Conservation (phyloP, 2,797 vertebrate species). For the Fistularia commersonii region DNA sequence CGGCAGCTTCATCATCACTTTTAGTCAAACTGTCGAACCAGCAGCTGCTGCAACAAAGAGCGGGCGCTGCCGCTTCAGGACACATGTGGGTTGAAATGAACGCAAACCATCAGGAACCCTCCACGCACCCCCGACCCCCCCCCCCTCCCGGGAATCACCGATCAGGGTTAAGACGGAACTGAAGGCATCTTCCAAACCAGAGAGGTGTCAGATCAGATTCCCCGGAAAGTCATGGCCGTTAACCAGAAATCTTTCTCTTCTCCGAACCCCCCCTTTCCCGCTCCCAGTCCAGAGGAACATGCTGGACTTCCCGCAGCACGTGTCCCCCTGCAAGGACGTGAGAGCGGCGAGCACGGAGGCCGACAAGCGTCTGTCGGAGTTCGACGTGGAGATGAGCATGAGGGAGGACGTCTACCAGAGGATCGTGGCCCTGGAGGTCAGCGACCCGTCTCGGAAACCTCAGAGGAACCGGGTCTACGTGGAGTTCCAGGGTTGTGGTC, state of each 20-base stretch:
- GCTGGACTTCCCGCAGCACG: slow-evolving; percentile 95
- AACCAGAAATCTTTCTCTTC: neutral
- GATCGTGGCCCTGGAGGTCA: slow-evolving; percentile 90
- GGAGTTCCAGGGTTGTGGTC: no score
- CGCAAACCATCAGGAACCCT: no score
- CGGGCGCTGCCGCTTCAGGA: no score
- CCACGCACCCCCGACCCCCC: no score
- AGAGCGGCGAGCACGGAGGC: slow-evolving; percentile 88
- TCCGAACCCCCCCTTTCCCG: neutral
- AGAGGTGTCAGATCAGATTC: no score
- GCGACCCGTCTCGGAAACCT: slow-evolving; percentile 4
- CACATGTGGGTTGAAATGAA: no score
- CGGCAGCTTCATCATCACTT: neutral
- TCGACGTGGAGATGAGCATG: slow-evolving; percentile 99
- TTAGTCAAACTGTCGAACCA: no score
- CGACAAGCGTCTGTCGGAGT: slow-evolving; percentile 91
- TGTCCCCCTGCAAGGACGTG: slow-evolving; percentile 84
- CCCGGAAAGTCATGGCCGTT: no score
- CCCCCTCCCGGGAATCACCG: no score
- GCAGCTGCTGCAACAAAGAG: neutral
- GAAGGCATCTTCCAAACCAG: no score
- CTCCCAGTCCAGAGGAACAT: slow-evolving; percentile 86
- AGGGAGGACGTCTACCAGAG: slow-evolving; percentile 91
- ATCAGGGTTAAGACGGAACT: no score
- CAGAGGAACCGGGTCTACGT: no score